Conservation (phyloP, 2,888 invertebrate genomes). For the Pammene fasciana region DNA sequence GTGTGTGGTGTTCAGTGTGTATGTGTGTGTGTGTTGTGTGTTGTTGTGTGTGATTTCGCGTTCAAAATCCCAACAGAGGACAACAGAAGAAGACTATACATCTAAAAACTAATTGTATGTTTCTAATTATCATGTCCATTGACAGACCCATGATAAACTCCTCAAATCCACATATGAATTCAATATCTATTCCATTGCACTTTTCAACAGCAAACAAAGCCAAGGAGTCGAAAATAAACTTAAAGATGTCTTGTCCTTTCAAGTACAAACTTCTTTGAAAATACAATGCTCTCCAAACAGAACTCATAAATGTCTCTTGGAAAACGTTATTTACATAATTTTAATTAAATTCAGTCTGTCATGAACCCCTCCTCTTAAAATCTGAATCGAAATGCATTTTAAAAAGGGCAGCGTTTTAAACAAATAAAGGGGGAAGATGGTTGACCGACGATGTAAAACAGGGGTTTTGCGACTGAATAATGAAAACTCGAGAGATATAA, state of each 20-base stretch:
- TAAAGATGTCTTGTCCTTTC: conserved; percentile 14
- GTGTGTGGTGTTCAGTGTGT: no score
- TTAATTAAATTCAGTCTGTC: conserved; percentile 42
- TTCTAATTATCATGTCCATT: neutral
- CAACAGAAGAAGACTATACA: neutral
- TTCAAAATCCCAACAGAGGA: no score
- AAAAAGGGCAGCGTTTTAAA: conserved; percentile 7
- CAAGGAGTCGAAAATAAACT: conserved; percentile 9
- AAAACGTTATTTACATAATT: conserved; percentile 42
- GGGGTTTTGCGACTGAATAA: neutral
- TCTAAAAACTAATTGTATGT: neutral
- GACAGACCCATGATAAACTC: neutral
- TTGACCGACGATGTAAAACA: conserved; percentile 2
- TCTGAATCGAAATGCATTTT: conserved; percentile 26
- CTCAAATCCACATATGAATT: neutral
- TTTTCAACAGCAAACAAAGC: neutral
- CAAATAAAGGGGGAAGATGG: conserved; percentile 14
- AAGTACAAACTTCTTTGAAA: conserved; percentile 23
- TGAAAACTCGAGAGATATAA: neutral
- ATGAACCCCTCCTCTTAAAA: conserved; percentile 30
- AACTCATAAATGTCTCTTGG: conserved; percentile 38
- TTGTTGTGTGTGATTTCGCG: no score
- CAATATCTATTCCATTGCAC: neutral
- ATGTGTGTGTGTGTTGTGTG: no score
- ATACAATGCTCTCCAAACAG: conserved; percentile 35